Evolutionary conservation across 2,888 invertebrate genomes (phyloP), one percentile per base, ranked within the genome.

Genomic region (Acleris cristana): DNA sequence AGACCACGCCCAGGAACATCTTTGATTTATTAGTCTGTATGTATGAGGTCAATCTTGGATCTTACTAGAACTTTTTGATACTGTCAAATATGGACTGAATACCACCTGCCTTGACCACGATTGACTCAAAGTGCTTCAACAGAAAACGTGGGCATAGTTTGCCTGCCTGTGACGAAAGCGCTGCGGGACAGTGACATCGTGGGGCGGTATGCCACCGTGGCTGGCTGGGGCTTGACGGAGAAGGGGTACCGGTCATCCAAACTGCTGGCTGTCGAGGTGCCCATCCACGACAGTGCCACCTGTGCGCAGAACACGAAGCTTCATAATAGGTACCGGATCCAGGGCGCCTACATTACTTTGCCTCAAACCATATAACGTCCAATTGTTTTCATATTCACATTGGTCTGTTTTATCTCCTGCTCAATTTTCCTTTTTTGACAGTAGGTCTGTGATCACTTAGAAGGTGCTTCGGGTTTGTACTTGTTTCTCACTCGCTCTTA

Each of bases 201-300:
- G 1, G 44, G 48, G 0, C 51, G 19, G 18, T 18, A 6, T 0
- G 75, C 68, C 3, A 70, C 65, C 0, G 68, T 76, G 2, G 71
- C 76, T 14, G 77, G 77, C 5, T 77, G 77, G 77, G 77, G 76
- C 4, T 23, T 69, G 18, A 74, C 75, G 3, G 76, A 76, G 34
- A 64, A 40, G 3, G 34, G 55, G 0, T 3, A 12, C 1, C 52
- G 19, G 2, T 75, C 76, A 1, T 10, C 63, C 1, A 45, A 67
- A 8, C 67, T 76, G 16, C 66, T 72, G 8, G 71, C 64, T 19
- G 73, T 72, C 0, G 52, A 52, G 0, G 55, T 77, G 0, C 73
- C 76, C 0, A 56, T 75, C 2, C 53, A 64, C 18, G 49, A 69
- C 10, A 57, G 56, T 1, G 56, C 65, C 8, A 18, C 2, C 2